Evolutionary conservation across 2,113 vertebrate genomes (phyloP).

Genomic region (Psittacus erithacus): DNA sequence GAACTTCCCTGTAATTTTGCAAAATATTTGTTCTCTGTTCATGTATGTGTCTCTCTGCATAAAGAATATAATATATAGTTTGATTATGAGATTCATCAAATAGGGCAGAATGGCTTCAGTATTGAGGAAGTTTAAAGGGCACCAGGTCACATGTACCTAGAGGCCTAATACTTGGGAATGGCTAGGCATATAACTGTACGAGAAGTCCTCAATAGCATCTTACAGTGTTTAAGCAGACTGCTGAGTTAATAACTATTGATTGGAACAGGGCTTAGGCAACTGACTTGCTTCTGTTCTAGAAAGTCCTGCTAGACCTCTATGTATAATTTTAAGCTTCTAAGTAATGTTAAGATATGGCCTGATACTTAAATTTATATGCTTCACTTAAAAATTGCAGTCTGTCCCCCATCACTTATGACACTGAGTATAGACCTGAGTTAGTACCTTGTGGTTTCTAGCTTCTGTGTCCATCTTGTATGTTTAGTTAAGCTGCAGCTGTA

Average conservation of each 20-base stretch:
- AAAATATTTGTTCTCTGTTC: not conserved
- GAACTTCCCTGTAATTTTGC: not conserved
- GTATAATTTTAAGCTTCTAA: not conserved
- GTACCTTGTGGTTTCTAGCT: not conserved
- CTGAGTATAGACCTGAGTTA: not conserved
- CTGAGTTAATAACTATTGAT: not conserved
- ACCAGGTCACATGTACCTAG: not conserved
- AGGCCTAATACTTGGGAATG: not conserved
- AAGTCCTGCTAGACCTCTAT: not conserved
- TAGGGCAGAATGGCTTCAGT: not conserved
- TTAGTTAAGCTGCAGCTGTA: not conserved
- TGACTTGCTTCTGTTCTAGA: not conserved
- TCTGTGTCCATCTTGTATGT: fast-evolving
- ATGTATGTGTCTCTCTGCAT: not conserved
- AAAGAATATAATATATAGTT: not conserved
- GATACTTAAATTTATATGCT: not conserved
- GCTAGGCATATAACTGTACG: no score
- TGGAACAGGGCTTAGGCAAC: not conserved
- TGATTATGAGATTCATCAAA: not conserved
- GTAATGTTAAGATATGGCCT: not conserved
- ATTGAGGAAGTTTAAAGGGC: not conserved
- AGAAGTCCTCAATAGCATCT: not conserved
- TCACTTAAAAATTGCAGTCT: not conserved
- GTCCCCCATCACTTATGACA: not conserved
- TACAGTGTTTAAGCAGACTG: not conserved